Evolutionary conservation across 1,140 invertebrate species (phyloP).

Genomic region (Anastrepha obliqua): DNA sequence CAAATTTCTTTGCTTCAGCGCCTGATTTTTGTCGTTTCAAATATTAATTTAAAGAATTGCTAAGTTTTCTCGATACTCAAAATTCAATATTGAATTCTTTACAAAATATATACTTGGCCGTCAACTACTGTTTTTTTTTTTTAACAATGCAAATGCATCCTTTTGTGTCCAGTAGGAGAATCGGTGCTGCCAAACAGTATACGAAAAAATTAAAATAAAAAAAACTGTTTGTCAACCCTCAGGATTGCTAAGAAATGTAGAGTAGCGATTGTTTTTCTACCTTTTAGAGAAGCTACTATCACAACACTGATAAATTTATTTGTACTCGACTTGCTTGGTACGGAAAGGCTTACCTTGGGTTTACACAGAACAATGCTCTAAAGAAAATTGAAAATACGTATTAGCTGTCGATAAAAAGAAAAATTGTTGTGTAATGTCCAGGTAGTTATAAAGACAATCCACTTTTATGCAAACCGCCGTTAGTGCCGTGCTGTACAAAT

Average conservation of each 20-base stretch:
- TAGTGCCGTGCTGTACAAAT: too few species aligned
- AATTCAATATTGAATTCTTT: neutral
- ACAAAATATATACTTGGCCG: slow-evolving; percentile 30
- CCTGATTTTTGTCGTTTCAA: neutral
- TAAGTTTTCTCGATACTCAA: neutral
- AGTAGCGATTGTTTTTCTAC: too few species aligned
- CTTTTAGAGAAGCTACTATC: too few species aligned
- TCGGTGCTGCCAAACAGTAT: neutral
- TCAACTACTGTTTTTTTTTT: neutral
- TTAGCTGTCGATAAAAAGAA: too few species aligned
- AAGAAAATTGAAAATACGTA: too few species aligned
- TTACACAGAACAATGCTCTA: too few species aligned
- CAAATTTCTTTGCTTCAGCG: neutral
- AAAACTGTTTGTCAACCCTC: neutral
- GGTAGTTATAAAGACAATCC: too few species aligned
- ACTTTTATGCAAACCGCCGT: too few species aligned
- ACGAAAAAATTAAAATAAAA: neutral
- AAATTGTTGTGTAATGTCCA: too few species aligned
- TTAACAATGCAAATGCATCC: slow-evolving; percentile 7
- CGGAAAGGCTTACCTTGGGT: too few species aligned
- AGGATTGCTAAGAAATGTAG: neutral
- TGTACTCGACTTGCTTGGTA: too few species aligned
- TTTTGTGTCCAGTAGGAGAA: neutral
- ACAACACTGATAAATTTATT: too few species aligned
- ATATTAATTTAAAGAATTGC: neutral